Evolutionary conservation across 2,797 vertebrate genomes (phyloP), one percentile per base, ranked within the genome.

Genomic region (Lagocephalus sceleratus): DNA sequence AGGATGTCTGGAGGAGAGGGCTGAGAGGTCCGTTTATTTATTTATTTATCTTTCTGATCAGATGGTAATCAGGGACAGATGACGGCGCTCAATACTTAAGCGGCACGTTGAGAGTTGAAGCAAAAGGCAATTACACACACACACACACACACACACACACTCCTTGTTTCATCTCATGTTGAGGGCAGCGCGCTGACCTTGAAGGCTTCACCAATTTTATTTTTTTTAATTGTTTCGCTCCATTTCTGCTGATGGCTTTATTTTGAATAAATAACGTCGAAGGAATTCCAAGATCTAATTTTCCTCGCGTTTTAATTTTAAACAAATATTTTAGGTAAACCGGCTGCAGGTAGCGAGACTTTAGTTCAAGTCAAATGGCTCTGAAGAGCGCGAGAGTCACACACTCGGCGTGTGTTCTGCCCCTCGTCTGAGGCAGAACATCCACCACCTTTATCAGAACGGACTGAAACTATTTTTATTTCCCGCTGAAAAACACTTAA

Each of bases 51-150:
- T 35, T 57, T 56, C 40, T 26, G n/a, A 54, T 56, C 32, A 25
- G 3, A 22, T 47, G 12, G 3, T 61, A 47, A 59, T 67, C 1
- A 17, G 14, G 6, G 20, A 7, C 1, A 54, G 53, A 63, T 19
- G 7, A 43, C 32, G 32, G 32, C 32, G 32, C 32, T 35, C 12
- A 35, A 14, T 35, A 35, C 14, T 14, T 6, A 6, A 12, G 11
- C 32, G 12, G 11, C 32, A 35, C 14, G 32, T 35, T 35, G 4
- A 43, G 20, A 20, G 55, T 40, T 51, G 42, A 49, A 43, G 14
- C 51, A 45, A 51, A 22, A 21, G 17, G 17, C 35, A 11, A 45
- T 40, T 55, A 2, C 3, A 5, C 3, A 44, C 17, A 3, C 7
- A 44, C 11, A n/a, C n/a, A n/a, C n/a, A n/a, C n/a, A n/a, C n/a